A percentile compares a stretch with the other conserved stretches of the same genome.
Conservation (phyloP, 35 echinoderm and acorn worm genomes). For the Apostichopus japonicus region DNA sequence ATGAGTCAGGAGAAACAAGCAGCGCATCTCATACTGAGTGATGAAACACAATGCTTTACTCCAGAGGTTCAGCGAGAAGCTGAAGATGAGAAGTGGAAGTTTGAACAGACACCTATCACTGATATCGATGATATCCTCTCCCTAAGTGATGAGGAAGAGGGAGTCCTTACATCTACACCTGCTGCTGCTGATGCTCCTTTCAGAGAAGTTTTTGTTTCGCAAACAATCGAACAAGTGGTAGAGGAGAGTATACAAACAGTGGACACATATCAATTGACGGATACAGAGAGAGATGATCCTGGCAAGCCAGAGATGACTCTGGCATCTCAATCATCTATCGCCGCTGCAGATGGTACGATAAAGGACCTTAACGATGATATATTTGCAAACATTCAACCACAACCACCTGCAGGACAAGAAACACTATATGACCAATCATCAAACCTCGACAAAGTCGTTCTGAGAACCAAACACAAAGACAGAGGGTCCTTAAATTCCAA, state of each 20-base stretch:
- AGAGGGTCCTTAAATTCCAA: background rate
- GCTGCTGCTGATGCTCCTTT: background rate
- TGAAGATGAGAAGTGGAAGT: background rate
- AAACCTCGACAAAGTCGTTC: background rate
- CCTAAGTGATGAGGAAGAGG: constrained; percentile 52
- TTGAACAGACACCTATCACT: constrained; percentile 12
- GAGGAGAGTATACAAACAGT: background rate
- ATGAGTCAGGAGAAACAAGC: constrained; percentile 12
- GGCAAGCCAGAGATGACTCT: background rate
- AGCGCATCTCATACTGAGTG: background rate
- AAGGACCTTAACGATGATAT: constrained; percentile 3
- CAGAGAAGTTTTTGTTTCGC: background rate
- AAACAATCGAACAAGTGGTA: background rate
- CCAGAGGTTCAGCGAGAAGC: background rate
- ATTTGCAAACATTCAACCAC: constrained; percentile 4
- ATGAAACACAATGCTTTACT: constrained; percentile 19
- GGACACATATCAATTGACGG: too few relatives aligned
- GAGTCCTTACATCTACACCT: background rate
- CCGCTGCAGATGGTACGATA: background rate
- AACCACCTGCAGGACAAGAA: background rate
- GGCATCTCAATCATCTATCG: background rate
- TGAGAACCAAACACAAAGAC: background rate
- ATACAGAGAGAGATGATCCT: background rate
- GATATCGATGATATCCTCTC: constrained; percentile 56
- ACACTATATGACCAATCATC: background rate